Evolutionary conservation across 2,113 vertebrate species (phyloP).

Genomic region (Rattus norvegicus): DNA sequence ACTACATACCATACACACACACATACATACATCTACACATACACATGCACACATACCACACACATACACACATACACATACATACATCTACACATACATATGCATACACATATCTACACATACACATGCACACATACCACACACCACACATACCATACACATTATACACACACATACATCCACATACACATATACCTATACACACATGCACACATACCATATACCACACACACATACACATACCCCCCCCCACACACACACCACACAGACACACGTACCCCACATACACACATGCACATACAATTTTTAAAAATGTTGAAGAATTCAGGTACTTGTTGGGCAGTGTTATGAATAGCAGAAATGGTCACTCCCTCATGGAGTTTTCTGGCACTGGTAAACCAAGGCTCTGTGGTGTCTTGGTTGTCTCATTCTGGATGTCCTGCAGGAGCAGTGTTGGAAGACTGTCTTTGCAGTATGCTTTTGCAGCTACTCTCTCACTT

Average conservation of each 20-base stretch:
- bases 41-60: background rate
- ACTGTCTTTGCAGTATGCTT: background rate
- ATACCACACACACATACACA: too few relatives aligned
- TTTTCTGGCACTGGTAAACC: background rate
- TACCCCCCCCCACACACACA: background rate
- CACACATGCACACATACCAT: too few relatives aligned
- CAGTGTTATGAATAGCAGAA: background rate
- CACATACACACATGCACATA: background rate
- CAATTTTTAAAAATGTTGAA: conserved; percentile 9
- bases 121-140: too few relatives aligned
- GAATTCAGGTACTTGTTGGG: background rate
- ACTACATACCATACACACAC: background rate
- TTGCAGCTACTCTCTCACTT: background rate
- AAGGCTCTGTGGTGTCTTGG: too few relatives aligned
- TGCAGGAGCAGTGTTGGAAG: background rate
- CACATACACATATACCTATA: too few relatives aligned
- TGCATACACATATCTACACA: too few relatives aligned
- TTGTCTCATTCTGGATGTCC: background rate
- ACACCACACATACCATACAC: too few relatives aligned
- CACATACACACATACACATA: background rate
- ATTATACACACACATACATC: too few relatives aligned
- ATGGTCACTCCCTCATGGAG: background rate
- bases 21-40: background rate
- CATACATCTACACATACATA: background rate
- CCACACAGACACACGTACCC: background rate